Base-by-base conservation (phyloP, 2,888 invertebrate genomes). In the Chloroclysta siterata region DNA sequence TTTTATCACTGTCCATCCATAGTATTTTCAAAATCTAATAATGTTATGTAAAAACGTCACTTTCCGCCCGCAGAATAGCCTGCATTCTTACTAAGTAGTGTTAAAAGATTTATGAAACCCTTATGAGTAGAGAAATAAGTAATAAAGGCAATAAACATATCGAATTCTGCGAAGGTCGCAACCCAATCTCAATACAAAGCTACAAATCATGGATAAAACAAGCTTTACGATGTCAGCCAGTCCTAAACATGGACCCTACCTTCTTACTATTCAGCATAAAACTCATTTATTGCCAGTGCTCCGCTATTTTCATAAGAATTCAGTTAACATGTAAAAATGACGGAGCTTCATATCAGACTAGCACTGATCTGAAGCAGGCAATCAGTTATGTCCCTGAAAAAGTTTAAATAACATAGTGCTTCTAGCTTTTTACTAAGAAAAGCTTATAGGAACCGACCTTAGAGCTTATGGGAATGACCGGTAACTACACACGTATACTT, bases 191-290 rank as follows among this genome's bases (percentile, higher is more conserved):
- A 58, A 66, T 71, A 66, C 67, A 66, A 44, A 53, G 48, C 50
- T 58, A 57, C 53, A 33, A 75, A 70, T 71, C 61, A 73, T 66
- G 71, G 76, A 76, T 76, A 77, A 77, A 77, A 77, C 68, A 73
- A 73, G 74, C 64, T 82, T 83, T 82, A 82, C 77, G 83, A 79
- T 62, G 65, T 71, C 74, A 65, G 72, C 63, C 66, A 68, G 56
- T 70, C 73, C 72, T 65, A 77, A 75, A 78, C 73, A 74, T 72
- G 72, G 66, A 63, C 73, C 69, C 67, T 70, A 64, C 74, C 75
- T 79, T 71, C 75, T 80, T 76, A 77, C 75, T 78, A 78, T 79
- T 79, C 82, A 76, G 79, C 79, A 80, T 80, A 80, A 80, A 83
- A 82, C 65, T 72, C 74, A 76, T 80, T 79, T 79, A 76, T 75